Conservation (phyloP, 2,113 vertebrate genomes). For the Bambusicola thoracicus region DNA sequence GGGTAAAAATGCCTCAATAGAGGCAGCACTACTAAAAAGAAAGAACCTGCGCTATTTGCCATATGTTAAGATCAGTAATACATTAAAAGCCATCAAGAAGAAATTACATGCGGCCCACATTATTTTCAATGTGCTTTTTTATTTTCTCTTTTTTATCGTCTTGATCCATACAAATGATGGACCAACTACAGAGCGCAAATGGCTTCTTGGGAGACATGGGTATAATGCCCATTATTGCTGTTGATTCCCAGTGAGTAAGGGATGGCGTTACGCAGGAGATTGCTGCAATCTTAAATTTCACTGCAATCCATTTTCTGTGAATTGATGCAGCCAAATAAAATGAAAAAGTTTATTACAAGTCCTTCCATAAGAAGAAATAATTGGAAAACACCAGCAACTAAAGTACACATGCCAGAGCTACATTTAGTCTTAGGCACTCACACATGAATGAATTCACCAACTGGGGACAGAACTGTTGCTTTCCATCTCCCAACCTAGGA, state of each 20-base stretch:
- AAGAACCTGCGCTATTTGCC: background rate
- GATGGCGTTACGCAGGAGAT: slow-evolving; percentile 14
- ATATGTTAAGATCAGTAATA: slow-evolving; percentile 31
- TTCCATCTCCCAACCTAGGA: background rate
- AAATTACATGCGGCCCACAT: background rate
- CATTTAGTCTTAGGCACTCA: background rate
- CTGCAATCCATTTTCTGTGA: slow-evolving; percentile 53
- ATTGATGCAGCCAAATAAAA: slow-evolving; percentile 57
- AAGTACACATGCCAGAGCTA: background rate
- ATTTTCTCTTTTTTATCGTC: background rate
- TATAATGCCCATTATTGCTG: background rate
- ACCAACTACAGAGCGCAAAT: slow-evolving; percentile 51
- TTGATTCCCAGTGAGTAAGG: slow-evolving; percentile 11
- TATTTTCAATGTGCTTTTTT: slow-evolving; percentile 10
- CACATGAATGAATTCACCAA: background rate
- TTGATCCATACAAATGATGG: slow-evolving; percentile 49
- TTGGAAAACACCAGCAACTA: background rate
- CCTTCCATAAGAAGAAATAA: slow-evolving; percentile 2
- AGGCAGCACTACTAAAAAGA: background rate
- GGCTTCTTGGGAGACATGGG: slow-evolving; percentile 14
- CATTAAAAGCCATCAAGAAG: slow-evolving; percentile 48
- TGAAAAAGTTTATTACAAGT: slow-evolving; percentile 31
- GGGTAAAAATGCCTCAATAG: slow-evolving; percentile 10
- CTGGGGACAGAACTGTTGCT: background rate
- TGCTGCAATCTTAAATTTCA: slow-evolving; percentile 48